Evolutionary conservation across 2,797 vertebrate species (phyloP).

Genomic region (Forpus xanthops): DNA sequence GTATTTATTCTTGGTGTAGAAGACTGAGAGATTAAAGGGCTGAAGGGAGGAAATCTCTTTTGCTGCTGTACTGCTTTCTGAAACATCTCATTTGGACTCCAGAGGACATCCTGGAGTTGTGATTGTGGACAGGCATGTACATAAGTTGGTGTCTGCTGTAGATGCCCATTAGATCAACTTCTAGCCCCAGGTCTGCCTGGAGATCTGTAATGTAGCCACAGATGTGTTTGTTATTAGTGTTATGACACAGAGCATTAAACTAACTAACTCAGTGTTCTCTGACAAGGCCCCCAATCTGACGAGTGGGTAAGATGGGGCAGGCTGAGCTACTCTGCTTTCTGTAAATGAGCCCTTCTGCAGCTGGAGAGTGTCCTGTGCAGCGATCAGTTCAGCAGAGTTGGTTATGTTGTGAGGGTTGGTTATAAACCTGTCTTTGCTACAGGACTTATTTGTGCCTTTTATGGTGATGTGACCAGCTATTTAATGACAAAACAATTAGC

Average conservation of each 20-base stretch:
- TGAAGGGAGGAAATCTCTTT: slow-evolving; percentile 24
- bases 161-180: slow-evolving; percentile 3
- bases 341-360: neutral
- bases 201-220: neutral
- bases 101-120: neutral
- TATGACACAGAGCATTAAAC: neutral
- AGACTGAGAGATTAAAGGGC: slow-evolving; percentile 30
- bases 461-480: neutral
- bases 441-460: neutral
- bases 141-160: neutral
- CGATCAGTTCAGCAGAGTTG: neutral
- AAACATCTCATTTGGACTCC: slow-evolving; percentile 33
- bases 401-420: neutral
- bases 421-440: neutral
- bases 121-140: neutral
- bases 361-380: neutral
- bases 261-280: neutral
- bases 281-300: neutral
- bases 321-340: neutral
- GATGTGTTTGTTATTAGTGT: neutral
- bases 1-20: slow-evolving; percentile 37
- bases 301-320: neutral
- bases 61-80: neutral
- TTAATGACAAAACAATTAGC: neutral
- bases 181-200: neutral